Conservation (phyloP, 2,113 vertebrate genomes). For the Ovis canadensis region DNA sequence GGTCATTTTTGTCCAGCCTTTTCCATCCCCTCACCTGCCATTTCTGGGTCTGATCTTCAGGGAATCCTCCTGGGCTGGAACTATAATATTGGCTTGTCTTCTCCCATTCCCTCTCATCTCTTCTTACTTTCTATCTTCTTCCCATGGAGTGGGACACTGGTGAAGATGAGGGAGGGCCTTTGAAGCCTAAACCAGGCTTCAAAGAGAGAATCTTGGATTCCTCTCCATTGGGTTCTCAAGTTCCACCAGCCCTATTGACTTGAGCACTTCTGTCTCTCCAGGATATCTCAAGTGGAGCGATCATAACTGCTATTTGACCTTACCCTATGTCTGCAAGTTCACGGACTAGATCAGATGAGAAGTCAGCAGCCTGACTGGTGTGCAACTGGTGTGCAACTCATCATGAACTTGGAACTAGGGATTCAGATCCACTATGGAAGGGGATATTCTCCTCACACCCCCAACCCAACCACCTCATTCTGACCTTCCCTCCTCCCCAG, state of each 20-base stretch:
- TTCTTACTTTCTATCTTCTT: not conserved
- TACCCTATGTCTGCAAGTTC: not conserved
- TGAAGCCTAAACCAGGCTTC: not conserved
- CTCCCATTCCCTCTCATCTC: not conserved
- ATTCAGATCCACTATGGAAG: not conserved
- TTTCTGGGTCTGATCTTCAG: not conserved
- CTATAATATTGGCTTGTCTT: not conserved
- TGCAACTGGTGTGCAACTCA: not conserved
- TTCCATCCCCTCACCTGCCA: fast-evolving
- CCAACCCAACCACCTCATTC: not conserved
- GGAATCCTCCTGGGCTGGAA: not conserved
- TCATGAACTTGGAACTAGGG: not conserved
- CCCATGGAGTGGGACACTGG: not conserved
- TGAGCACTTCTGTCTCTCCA: not conserved
- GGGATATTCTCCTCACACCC: not conserved
- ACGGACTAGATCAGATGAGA: not conserved
- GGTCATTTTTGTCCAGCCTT: not conserved
- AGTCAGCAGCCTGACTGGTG: not conserved
- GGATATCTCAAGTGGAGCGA: not conserved
- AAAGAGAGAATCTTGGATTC: not conserved
- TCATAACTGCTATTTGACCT: not conserved
- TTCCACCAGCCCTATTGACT: not conserved
- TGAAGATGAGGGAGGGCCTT: not conserved
- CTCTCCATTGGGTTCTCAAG: not conserved
- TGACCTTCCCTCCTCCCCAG: not conserved